These are phyloP conservation scores for Tetheella fluctuosa DNA, from an alignment of 2,888 invertebrate species.

Conservation along the genomic window DNA sequence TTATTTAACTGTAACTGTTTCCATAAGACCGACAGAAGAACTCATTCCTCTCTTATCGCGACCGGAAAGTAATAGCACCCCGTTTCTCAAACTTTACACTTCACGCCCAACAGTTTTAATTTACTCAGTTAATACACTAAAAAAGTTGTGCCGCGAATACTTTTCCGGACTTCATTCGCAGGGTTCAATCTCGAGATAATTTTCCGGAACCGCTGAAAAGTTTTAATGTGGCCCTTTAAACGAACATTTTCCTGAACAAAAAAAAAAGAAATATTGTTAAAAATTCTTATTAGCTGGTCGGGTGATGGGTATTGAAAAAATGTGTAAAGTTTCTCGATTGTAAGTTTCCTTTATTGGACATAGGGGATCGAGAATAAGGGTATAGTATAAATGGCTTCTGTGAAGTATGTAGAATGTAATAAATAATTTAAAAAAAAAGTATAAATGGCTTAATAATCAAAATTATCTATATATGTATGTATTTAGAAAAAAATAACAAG, in stretches of 20 bases:
- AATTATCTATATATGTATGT: no score
- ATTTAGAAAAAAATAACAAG: no score
- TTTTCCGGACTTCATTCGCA: slow-evolving; percentile 42
- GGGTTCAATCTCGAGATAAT: slow-evolving; percentile 62
- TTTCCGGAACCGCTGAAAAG: slow-evolving; percentile 58
- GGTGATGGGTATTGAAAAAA: slow-evolving; percentile 11
- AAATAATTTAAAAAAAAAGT: no score
- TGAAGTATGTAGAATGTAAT: no score
- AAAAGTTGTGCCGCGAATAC: slow-evolving; percentile 26
- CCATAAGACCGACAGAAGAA: slow-evolving; percentile 24
- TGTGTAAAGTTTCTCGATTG: slow-evolving; percentile 11
- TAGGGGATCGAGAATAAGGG: background rate
- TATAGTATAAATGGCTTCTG: no score
- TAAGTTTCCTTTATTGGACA: background rate
- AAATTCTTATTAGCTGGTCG: slow-evolving; percentile 21
- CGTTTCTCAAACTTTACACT: slow-evolving; percentile 24
- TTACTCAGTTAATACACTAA: slow-evolving; percentile 52
- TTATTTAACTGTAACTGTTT: slow-evolving; percentile 1
- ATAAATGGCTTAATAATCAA: no score
- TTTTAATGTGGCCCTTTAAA: slow-evolving; percentile 61
- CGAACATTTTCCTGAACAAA: slow-evolving; percentile 44
- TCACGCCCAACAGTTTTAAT: slow-evolving; percentile 49
- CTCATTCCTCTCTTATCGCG: slow-evolving; percentile 28
- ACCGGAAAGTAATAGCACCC: slow-evolving; percentile 13
- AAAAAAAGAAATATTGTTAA: slow-evolving; percentile 37